Percentiles rank a stretch among this genome's conserved stretches.
Evolutionary conservation across 2,113 vertebrate species (phyloP).

Genomic region (Cariama cristata): DNA sequence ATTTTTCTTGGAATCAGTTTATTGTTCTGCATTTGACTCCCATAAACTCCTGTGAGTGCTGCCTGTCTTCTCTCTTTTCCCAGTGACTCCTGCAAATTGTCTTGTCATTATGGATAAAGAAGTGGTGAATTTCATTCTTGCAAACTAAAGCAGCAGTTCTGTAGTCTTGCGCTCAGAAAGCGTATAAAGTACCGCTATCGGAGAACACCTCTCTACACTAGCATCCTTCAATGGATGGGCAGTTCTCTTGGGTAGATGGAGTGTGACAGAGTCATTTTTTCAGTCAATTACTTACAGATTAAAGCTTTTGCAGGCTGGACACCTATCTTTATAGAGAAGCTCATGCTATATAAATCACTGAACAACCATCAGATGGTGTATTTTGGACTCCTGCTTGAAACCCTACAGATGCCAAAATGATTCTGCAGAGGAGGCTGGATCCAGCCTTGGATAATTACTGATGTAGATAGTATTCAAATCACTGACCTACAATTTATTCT

Average conservation of each 20-base stretch:
- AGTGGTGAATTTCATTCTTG: not conserved
- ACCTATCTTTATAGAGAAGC: not conserved
- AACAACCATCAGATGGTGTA: not conserved
- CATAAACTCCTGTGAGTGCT: not conserved
- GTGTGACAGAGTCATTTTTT: not conserved
- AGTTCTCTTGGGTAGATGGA: not conserved
- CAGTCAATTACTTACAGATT: not conserved
- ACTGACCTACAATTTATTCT: constrained; percentile 38
- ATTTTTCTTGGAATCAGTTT: not conserved
- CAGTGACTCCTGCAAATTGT: not conserved
- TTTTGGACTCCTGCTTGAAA: not conserved
- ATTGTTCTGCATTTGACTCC: not conserved
- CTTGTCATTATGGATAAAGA: not conserved
- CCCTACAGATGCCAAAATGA: not conserved
- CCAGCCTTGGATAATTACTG: not conserved
- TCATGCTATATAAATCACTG: not conserved
- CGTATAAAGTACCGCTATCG: fast-evolving
- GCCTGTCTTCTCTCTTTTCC: not conserved
- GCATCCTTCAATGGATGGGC: not conserved
- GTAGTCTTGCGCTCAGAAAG: not conserved
- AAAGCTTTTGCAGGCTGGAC: not conserved
- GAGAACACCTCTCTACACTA: not conserved
- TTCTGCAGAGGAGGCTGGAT: not conserved
- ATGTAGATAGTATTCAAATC: constrained; percentile 42
- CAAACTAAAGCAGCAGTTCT: not conserved